These are phyloP conservation scores for Geococcyx californianus DNA, from an alignment of 2,113 vertebrate species.

Conservation along the genomic window DNA sequence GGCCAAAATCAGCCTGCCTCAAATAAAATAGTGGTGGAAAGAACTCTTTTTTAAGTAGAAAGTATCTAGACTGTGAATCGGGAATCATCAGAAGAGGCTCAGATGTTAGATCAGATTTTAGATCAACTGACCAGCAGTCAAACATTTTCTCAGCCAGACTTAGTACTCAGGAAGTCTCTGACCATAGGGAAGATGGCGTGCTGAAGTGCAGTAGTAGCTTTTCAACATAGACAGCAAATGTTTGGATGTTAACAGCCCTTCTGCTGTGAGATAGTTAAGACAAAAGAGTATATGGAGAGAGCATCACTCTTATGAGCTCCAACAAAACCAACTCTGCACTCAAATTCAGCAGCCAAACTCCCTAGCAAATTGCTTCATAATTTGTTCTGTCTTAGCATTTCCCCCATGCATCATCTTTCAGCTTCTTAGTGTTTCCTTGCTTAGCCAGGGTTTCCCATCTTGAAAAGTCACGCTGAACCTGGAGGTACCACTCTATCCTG, in stretches of 20 bases:
- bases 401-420: not conserved
- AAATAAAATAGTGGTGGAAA: not conserved
- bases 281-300: not conserved
- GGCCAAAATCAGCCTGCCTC: not conserved
- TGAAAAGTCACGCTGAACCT: not conserved
- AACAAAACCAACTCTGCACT: not conserved
- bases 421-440: not conserved
- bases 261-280: not conserved
- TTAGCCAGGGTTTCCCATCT: not conserved
- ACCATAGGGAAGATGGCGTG: not conserved
- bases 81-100: not conserved
- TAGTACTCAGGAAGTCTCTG: not conserved
- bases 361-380: not conserved
- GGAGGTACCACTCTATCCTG: not conserved
- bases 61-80: not conserved
- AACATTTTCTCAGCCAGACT: not conserved
- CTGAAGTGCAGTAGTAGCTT: not conserved
- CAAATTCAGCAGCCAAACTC: not conserved
- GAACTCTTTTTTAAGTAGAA: not conserved
- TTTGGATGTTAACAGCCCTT: not conserved
- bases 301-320: not conserved
- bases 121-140: not conserved
- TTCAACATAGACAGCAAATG: not conserved
- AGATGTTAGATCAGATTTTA: not conserved
- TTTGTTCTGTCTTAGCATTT: not conserved